Conservation (phyloP, 2,888 invertebrate species). For the Noctua janthina region DNA sequence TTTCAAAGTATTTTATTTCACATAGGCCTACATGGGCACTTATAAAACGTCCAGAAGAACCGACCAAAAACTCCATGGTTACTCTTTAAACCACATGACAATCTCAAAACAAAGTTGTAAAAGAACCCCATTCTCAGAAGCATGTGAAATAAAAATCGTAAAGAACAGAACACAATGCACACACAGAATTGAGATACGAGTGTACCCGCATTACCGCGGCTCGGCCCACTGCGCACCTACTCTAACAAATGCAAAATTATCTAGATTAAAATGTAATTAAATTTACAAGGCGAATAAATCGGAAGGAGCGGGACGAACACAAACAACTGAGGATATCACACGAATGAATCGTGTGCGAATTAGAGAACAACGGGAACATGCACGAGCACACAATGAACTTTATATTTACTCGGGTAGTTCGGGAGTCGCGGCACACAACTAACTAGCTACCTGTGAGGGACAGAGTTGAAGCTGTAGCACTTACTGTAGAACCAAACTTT, state of each 20-base stretch:
- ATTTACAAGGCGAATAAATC: constrained; percentile 46
- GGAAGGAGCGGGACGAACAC: constrained; percentile 19
- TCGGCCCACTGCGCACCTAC: constrained; percentile 7
- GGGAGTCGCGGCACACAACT: not conserved
- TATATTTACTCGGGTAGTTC: not conserved
- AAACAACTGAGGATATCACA: constrained; percentile 42
- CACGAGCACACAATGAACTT: constrained; percentile 9
- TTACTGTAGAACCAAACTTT: not conserved
- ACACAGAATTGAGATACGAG: constrained; percentile 1
- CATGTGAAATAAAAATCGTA: constrained; percentile 26
- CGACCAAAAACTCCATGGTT: not conserved
- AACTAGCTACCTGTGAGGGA: not conserved
- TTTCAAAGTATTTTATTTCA: not conserved
- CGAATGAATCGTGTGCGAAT: constrained; percentile 26
- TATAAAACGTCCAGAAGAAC: too few species aligned
- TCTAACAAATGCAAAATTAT: constrained; percentile 39
- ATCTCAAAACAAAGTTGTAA: constrained; percentile 8
- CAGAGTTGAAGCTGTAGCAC: not conserved
- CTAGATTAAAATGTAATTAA: constrained; percentile 59
- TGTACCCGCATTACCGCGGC: not conserved
- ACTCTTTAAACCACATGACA: not conserved
- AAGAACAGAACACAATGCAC: constrained; percentile 35
- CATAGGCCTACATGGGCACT: too few species aligned
- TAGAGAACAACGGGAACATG: constrained; percentile 11
- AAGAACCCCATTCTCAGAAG: not conserved